A percentile compares a stretch with the other conserved stretches of the same genome.
phyloP scores from a whole-genome alignment of 2,888 invertebrate species.

The Diaprepes abbreviatus region DNA sequence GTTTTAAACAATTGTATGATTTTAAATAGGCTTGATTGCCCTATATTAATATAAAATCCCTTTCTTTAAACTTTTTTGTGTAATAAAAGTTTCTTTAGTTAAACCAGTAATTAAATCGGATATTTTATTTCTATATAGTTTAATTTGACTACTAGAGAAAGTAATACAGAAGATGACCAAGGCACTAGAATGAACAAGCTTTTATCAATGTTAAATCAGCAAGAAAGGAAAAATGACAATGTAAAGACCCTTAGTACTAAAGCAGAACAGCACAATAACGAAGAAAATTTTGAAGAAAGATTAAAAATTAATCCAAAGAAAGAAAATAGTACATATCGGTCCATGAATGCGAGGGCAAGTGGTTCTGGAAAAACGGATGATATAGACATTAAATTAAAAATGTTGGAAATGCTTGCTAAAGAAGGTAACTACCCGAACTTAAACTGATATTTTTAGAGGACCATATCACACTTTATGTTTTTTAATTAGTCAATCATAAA shows the following conservation, averaged over 20 bases:
- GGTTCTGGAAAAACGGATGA: slow-evolving; percentile 17
- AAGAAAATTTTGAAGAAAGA: background rate
- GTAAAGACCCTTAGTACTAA: background rate
- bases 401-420: slow-evolving; percentile 20
- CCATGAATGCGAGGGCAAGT: slow-evolving; percentile 5
- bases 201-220: slow-evolving; percentile 30
- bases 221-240: background rate
- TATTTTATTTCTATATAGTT: background rate
- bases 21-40: too few relatives aligned
- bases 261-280: background rate
- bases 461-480: too few relatives aligned
- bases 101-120: too few relatives aligned
- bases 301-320: background rate
- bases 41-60: too few relatives aligned
- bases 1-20: too few relatives aligned
- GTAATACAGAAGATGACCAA: slow-evolving; percentile 21
- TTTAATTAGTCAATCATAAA: too few relatives aligned
- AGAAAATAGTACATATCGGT: background rate
- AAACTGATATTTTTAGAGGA: too few relatives aligned
- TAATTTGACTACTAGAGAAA: slow-evolving; percentile 17
- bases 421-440: slow-evolving; percentile 8
- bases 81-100: too few relatives aligned
- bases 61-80: too few relatives aligned
- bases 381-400: slow-evolving; percentile 25
- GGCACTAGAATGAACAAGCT: slow-evolving; percentile 28